Percentiles rank a stretch among this genome's conserved stretches.
These are phyloP conservation scores for Anarsia innoxiella DNA, from an alignment of 2,888 invertebrate species.

Conservation along the genomic window DNA sequence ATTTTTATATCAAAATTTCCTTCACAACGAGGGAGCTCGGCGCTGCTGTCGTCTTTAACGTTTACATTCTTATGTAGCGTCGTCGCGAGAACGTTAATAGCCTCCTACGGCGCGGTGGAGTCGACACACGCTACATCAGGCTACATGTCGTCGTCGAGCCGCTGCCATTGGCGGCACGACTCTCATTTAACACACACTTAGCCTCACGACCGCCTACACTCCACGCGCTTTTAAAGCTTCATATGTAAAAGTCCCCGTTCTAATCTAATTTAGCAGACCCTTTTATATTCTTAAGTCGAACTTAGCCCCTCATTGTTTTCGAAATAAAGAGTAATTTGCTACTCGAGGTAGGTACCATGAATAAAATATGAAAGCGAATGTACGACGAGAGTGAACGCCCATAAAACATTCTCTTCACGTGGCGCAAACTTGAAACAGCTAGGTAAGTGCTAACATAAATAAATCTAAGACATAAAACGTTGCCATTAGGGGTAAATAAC, in stretches of 20 bases:
- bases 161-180: slow-evolving; percentile 18
- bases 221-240: slow-evolving; percentile 55
- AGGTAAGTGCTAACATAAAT: slow-evolving; percentile 1
- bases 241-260: slow-evolving; percentile 47
- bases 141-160: slow-evolving; percentile 8
- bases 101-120: slow-evolving; percentile 39
- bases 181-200: slow-evolving; percentile 14
- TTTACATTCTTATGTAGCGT: slow-evolving; percentile 75
- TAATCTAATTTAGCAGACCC: slow-evolving; percentile 56
- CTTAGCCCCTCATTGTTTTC: slow-evolving; percentile 42
- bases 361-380: slow-evolving; percentile 43
- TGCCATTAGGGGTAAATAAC: slow-evolving; percentile 16
- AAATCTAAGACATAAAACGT: not conserved
- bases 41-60: slow-evolving; percentile 70
- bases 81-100: slow-evolving; percentile 72
- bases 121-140: slow-evolving; percentile 30
- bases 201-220: slow-evolving; percentile 31
- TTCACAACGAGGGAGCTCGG: slow-evolving; percentile 60
- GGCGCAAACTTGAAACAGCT: not conserved
- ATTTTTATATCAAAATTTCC: slow-evolving; percentile 76
- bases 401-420: slow-evolving; percentile 1
- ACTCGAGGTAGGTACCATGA: slow-evolving; percentile 33
- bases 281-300: slow-evolving; percentile 55
- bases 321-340: slow-evolving; percentile 47
- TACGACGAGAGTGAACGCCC: too few species aligned